phyloP scores from a whole-genome alignment of 2,113 vertebrate genomes.

The Erythrolamprus reginae region DNA sequence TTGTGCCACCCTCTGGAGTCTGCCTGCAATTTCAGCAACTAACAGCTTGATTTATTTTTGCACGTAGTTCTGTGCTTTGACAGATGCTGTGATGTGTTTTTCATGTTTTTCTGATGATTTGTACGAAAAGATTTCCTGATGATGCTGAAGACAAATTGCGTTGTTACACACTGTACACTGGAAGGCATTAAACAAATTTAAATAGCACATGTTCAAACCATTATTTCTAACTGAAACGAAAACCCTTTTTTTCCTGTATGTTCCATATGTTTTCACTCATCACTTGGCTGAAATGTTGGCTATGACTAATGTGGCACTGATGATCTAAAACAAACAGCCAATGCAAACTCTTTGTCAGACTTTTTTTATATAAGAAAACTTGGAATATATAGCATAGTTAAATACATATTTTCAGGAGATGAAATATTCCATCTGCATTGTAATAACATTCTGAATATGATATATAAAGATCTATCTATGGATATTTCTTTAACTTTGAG shows the following conservation, averaged over 20 bases:
- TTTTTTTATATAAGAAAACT: not conserved
- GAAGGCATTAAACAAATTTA: conserved; percentile 67
- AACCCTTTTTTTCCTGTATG: conserved; percentile 44
- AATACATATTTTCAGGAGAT: not conserved
- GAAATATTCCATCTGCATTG: conserved; percentile 9
- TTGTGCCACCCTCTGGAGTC: conserved; percentile 60
- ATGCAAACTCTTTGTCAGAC: conserved; percentile 9
- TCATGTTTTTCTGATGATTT: conserved; percentile 49
- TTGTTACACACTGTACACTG: conserved; percentile 54
- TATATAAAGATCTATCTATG: not conserved
- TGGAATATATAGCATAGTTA: not conserved
- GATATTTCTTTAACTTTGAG: not conserved
- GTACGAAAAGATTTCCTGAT: conserved; percentile 49
- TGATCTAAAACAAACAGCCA: conserved; percentile 48
- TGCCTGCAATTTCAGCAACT: not conserved
- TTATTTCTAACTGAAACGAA: conserved; percentile 66
- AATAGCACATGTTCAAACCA: conserved; percentile 69
- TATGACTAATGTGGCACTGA: conserved; percentile 59
- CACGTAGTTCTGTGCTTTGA: conserved; percentile 34
- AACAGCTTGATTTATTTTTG: conserved; percentile 17
- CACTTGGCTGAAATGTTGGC: conserved; percentile 62
- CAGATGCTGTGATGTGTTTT: conserved; percentile 50
- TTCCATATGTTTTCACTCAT: conserved; percentile 65
- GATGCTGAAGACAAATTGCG: conserved; percentile 53
- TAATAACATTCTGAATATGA: conserved; percentile 15